Evolutionary conservation across 1,140 invertebrate genomes (phyloP).

Genomic region (Solenopsis invicta): DNA sequence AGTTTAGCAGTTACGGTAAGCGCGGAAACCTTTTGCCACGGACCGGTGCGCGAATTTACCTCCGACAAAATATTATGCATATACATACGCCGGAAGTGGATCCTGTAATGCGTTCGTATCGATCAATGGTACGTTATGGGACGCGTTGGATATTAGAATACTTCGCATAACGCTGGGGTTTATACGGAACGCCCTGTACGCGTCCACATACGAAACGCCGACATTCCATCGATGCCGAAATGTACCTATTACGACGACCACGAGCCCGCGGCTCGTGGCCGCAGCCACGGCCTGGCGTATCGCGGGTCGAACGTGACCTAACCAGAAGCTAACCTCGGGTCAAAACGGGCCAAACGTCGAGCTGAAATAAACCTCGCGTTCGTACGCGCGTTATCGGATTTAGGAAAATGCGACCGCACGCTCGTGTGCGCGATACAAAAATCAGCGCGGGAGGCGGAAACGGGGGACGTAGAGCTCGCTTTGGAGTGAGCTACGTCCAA

Average conservation of each 20-base stretch:
- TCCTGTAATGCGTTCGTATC: slow-evolving; percentile 71
- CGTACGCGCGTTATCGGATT: slow-evolving; percentile 52
- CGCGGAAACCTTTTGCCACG: slow-evolving; percentile 21
- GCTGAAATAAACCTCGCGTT: slow-evolving; percentile 49
- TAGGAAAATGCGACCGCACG: slow-evolving; percentile 13
- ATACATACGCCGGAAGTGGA: slow-evolving; percentile 42
- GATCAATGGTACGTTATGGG: slow-evolving; percentile 81
- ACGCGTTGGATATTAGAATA: slow-evolving; percentile 83
- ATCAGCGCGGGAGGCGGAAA: background rate
- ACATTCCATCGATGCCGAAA: slow-evolving; percentile 80
- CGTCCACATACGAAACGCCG: slow-evolving; percentile 70
- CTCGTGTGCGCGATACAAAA: slow-evolving; percentile 5
- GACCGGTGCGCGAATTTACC: slow-evolving; percentile 32
- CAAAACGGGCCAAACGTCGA: slow-evolving; percentile 41
- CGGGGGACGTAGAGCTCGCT: too few species aligned
- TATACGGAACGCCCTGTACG: slow-evolving; percentile 69
- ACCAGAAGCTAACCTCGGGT: slow-evolving; percentile 59
- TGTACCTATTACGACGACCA: slow-evolving; percentile 77
- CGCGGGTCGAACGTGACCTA: slow-evolving; percentile 50
- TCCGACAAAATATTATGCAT: slow-evolving; percentile 53
- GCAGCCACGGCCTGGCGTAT: slow-evolving; percentile 49
- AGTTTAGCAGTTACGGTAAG: slow-evolving; percentile 38
- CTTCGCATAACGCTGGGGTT: slow-evolving; percentile 79
- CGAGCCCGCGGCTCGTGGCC: slow-evolving; percentile 59
- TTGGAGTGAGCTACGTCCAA: background rate